phyloP scores from a whole-genome alignment of 1,140 invertebrate genomes.

The Cotesia vestalis region DNA sequence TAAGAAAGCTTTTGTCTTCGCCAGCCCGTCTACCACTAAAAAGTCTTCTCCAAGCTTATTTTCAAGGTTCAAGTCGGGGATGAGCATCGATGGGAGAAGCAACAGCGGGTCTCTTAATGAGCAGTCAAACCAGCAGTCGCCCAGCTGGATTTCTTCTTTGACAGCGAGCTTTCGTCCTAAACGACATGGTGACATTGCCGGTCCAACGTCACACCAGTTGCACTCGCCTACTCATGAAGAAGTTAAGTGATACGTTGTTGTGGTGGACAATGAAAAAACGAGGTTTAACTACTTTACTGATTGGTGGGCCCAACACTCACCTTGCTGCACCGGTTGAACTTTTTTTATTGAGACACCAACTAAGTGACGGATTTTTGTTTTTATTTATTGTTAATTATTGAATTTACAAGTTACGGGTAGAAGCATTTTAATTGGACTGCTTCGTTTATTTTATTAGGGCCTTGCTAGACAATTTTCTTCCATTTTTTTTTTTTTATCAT shows the following conservation, averaged over 20 bases:
- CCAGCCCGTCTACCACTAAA: slow-evolving; percentile 52
- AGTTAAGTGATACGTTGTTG: slow-evolving; percentile 59
- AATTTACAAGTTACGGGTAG: slow-evolving; percentile 39
- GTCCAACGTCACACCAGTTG: slow-evolving; percentile 44
- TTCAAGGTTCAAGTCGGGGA: slow-evolving; percentile 61
- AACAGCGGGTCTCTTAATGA: slow-evolving; percentile 62
- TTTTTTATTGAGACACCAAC: background rate
- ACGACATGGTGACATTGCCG: slow-evolving; percentile 48
- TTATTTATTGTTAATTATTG: background rate
- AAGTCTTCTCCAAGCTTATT: slow-evolving; percentile 57
- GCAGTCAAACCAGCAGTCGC: slow-evolving; percentile 48
- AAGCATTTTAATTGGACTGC: background rate
- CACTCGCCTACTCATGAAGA: slow-evolving; percentile 51
- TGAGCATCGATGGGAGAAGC: slow-evolving; percentile 63
- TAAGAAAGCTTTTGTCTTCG: slow-evolving; percentile 51
- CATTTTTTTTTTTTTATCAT: no score
- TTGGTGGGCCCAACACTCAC: slow-evolving; percentile 57
- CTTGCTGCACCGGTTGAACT: slow-evolving; percentile 51
- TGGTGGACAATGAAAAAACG: slow-evolving; percentile 45
- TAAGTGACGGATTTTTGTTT: background rate
- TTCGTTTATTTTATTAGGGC: slow-evolving; percentile 5
- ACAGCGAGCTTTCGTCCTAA: slow-evolving; percentile 62
- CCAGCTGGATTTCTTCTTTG: slow-evolving; percentile 61
- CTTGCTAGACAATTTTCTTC: background rate
- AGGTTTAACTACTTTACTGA: slow-evolving; percentile 43